These are phyloP conservation scores for Drosophila niveifrons DNA, from an alignment of 2,888 invertebrate genomes.

Conservation along the genomic window DNA sequence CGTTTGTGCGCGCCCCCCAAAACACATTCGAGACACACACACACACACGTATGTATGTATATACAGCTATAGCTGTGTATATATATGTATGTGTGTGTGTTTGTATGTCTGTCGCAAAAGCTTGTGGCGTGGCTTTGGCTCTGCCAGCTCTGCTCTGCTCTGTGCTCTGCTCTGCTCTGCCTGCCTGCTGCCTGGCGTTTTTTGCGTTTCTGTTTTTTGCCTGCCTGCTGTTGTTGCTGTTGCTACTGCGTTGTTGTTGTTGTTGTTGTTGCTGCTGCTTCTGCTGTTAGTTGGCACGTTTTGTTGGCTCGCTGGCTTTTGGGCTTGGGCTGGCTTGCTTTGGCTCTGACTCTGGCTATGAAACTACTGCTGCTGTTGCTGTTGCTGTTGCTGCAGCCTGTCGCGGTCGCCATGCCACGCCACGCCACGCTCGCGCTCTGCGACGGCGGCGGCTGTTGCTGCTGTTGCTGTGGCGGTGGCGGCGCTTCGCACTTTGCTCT, in stretches of 20 bases:
- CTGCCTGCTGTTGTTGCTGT: conserved; percentile 43
- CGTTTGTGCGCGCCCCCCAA: conserved; percentile 73
- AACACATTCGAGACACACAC: conserved; percentile 43
- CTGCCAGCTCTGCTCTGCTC: conserved; percentile 49
- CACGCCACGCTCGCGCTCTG: conserved; percentile 41
- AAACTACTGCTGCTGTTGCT: conserved; percentile 10
- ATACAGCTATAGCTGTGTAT: conserved; percentile 3
- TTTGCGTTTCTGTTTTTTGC: conserved; percentile 76
- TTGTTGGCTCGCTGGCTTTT: conserved; percentile 75
- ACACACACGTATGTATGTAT: conserved; percentile 21
- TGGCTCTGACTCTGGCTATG: conserved; percentile 47
- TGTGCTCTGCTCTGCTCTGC: conserved; percentile 41
- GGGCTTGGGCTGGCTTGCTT: conserved; percentile 62
- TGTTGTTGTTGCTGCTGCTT: conserved; percentile 56
- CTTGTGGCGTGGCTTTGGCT: conserved; percentile 78
- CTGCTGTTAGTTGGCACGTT: conserved; percentile 73
- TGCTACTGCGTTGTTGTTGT: conserved; percentile 50
- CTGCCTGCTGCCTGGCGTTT: conserved; percentile 67
- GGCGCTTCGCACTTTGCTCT: conserved; percentile 83
- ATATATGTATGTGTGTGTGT: conserved; percentile 18
- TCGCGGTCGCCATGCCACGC: conserved; percentile 60
- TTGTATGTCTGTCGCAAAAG: conserved; percentile 63
- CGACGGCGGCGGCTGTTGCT: conserved; percentile 42
- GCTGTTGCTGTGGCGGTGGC: conserved; percentile 51
- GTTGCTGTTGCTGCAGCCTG: conserved; percentile 67